Base-by-base conservation (phyloP, 1,140 invertebrate species). In the Saccostrea cuccullata region DNA sequence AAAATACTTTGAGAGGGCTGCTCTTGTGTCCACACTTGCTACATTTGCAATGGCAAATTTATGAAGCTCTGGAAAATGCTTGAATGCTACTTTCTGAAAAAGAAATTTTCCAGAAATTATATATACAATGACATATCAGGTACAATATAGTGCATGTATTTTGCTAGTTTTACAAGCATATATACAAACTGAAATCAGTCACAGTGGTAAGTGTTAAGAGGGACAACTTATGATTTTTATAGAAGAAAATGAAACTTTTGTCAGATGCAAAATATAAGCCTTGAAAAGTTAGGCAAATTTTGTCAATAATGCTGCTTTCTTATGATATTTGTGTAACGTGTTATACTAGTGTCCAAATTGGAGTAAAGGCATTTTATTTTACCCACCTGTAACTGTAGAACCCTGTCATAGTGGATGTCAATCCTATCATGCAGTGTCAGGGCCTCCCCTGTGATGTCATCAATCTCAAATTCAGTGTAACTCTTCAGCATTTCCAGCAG, bases 381-480 rank as follows among this genome's bases (percentile, higher is more conserved):
- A 56, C 55, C 86, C 96, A 97, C 97, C 96, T 98, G 98, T 84
- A 99, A 95, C 0, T 97, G 97, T 55, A 97, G 98, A 26, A 99
- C 98, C 94, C 97, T 97, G 8, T 97, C 96, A 94, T 99, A 99
- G 95, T 99, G 99, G 36, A 97, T 94, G 92, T 98, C 96, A 40
- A 97, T 98, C 96, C 99, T 98, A 93, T 99, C 97, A 85, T 98
- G 97, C 94, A 99, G 98, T 0, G 97, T 98, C 36, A 99, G 95
- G 0, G 98, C 97, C 94, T 99, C 98, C 0, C 99, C 99, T 2
- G 97, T 98, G 91, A 98, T 97, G 94, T 99, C 98, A 95, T 98
- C 99, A 87, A 99, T 99, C 95, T 99, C 99, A 96, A 99, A 99
- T 89, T 97, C 96, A 0, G 98, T 97, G 95, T 99, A 99, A 93